Conservation (phyloP, 1,140 invertebrate species). For the Dinoponera quadriceps region DNA sequence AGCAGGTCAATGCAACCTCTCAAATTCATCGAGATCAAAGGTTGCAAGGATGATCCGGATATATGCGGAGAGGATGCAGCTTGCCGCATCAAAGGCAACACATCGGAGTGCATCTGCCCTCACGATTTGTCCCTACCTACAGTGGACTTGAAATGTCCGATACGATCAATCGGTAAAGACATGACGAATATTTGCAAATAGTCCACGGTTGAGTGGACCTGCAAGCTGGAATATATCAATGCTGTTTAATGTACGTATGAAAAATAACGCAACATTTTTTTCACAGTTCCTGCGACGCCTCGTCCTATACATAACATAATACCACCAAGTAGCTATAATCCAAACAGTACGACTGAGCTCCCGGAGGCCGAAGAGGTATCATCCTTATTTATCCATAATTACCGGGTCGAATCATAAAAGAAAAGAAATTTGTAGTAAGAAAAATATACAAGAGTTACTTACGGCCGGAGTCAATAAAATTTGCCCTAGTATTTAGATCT, state of each 20-base stretch:
- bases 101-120: constrained; percentile 89
- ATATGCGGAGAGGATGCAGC: constrained; percentile 88
- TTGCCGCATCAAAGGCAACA: constrained; percentile 85
- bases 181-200: not conserved
- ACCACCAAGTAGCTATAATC: constrained; percentile 86
- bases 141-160: constrained; percentile 88
- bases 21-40: constrained; percentile 65
- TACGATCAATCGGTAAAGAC: constrained; percentile 86
- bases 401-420: no score
- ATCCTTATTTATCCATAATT: not conserved
- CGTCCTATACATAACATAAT: constrained; percentile 88
- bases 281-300: constrained; percentile 86
- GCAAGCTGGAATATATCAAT: not conserved
- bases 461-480: no score
- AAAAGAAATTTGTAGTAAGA: no score
- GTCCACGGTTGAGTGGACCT: no score
- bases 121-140: constrained; percentile 88
- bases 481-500: no score
- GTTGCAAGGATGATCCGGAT: constrained; percentile 79
- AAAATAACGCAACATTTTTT: constrained; percentile 16
- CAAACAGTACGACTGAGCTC: constrained; percentile 78
- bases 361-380: constrained; percentile 82
- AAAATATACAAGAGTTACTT: no score
- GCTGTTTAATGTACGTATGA: not conserved
- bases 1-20: no score